These are phyloP conservation scores for Dendrolimus houi DNA, from an alignment of 2,888 invertebrate genomes.

Conservation along the genomic window DNA sequence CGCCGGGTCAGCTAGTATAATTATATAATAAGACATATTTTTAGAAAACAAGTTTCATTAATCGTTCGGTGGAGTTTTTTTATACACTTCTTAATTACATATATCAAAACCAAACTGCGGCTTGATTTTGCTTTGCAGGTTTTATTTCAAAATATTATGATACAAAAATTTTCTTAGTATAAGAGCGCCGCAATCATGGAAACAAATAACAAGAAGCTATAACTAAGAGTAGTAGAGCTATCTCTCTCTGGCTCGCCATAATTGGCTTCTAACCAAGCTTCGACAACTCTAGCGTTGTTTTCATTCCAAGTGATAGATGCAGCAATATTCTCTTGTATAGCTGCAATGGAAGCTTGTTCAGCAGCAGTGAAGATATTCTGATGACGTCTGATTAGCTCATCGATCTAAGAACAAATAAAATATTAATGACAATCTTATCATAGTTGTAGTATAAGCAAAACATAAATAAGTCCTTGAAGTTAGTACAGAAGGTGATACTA, in stretches of 20 bases:
- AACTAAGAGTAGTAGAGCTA: constrained; percentile 31
- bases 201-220: constrained; percentile 35
- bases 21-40: too few relatives aligned
- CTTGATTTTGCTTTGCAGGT: too few relatives aligned
- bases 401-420: constrained; percentile 28
- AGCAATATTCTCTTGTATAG: constrained; percentile 52
- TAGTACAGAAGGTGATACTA: too few relatives aligned
- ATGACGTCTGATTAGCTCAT: constrained; percentile 32
- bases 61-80: too few relatives aligned
- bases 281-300: constrained; percentile 33
- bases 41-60: too few relatives aligned
- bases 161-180: constrained; percentile 11
- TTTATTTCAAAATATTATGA: too few relatives aligned
- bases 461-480: too few relatives aligned
- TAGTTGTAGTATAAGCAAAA: too few relatives aligned
- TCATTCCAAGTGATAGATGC: constrained; percentile 54
- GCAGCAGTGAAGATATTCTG: constrained; percentile 45
- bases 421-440: too few relatives aligned
- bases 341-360: constrained; percentile 43
- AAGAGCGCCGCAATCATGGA: constrained; percentile 34
- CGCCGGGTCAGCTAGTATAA: too few relatives aligned
- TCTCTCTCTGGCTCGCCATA: constrained; percentile 23
- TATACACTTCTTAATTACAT: too few relatives aligned
- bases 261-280: constrained; percentile 41
- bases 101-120: too few relatives aligned